Evolutionary conservation across 2,888 invertebrate genomes (phyloP).

Genomic region (Ectropis crepuscularia): DNA sequence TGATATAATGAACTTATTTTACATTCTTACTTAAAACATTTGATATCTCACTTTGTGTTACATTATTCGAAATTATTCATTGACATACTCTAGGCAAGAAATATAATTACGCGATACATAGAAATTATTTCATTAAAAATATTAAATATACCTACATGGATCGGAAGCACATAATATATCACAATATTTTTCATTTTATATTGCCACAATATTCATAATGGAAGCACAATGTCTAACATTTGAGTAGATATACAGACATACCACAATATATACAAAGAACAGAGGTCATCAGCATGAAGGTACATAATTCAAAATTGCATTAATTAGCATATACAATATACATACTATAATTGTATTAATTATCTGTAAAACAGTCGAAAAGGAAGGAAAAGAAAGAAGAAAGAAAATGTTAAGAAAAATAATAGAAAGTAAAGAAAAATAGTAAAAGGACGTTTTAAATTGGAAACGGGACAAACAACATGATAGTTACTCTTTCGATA

Average conservation of each 20-base stretch:
- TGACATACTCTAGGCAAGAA: slow-evolving; percentile 55
- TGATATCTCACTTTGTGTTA: slow-evolving; percentile 56
- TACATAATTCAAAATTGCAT: too few species aligned
- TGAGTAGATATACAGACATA: slow-evolving; percentile 10
- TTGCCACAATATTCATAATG: slow-evolving; percentile 49
- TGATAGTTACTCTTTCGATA: too few species aligned
- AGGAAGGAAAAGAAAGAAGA: too few species aligned
- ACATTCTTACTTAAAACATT: slow-evolving; percentile 28
- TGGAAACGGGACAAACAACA: too few species aligned
- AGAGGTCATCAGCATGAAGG: too few species aligned
- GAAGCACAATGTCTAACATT: slow-evolving; percentile 49
- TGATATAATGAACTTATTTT: slow-evolving; percentile 16
- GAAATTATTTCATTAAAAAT: slow-evolving; percentile 18
- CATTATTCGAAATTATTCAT: slow-evolving; percentile 45
- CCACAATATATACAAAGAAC: not conserved
- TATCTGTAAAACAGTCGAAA: too few species aligned
- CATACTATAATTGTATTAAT: too few species aligned
- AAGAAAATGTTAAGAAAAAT: too few species aligned
- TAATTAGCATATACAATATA: too few species aligned
- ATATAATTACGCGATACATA: slow-evolving; percentile 39
- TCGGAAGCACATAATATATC: slow-evolving; percentile 60
- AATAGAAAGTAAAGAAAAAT: too few species aligned
- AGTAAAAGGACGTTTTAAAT: too few species aligned
- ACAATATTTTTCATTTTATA: slow-evolving; percentile 46
- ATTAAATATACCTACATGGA: slow-evolving; percentile 40